A percentile compares a stretch with the other conserved stretches of the same genome.
These are phyloP conservation scores for Gorilla gorilla DNA, from an alignment of 2,113 vertebrate genomes.

Conservation along the genomic window DNA sequence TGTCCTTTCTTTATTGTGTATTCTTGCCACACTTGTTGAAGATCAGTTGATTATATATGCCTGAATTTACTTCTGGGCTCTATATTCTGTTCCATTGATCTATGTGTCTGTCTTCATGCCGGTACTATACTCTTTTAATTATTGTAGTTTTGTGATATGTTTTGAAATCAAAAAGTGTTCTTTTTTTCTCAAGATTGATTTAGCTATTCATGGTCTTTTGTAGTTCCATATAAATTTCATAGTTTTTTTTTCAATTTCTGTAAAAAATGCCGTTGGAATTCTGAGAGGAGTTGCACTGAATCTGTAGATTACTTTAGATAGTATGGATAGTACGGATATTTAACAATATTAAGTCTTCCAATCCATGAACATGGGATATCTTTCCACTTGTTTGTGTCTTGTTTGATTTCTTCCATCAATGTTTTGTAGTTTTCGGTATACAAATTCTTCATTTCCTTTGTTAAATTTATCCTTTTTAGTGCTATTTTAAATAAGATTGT, in stretches of 20 bases:
- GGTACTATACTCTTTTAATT: neutral
- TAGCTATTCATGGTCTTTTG: neutral
- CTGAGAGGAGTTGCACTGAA: neutral
- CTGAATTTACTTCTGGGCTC: neutral
- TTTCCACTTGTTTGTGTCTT: neutral
- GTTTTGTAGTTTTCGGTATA: neutral
- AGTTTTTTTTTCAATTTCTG: neutral
- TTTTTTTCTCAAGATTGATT: neutral
- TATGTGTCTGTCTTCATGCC: neutral
- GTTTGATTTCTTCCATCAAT: neutral
- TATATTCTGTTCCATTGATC: neutral
- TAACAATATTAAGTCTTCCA: neutral
- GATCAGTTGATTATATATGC: neutral
- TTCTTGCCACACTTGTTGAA: neutral
- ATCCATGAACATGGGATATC: neutral
- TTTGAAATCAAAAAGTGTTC: neutral
- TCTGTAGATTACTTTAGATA: neutral
- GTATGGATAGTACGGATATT: neutral
- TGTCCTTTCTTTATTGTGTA: neutral
- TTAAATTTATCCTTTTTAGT: neutral
- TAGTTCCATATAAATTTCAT: neutral
- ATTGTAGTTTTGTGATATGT: neutral
- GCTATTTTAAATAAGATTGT: neutral
- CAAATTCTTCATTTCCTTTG: neutral
- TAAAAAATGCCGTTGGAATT: neutral